A percentile compares a stretch with the other conserved stretches of the same genome.
These are phyloP conservation scores for Calonectris borealis DNA, from an alignment of 2,113 vertebrate species.

Conservation along the genomic window DNA sequence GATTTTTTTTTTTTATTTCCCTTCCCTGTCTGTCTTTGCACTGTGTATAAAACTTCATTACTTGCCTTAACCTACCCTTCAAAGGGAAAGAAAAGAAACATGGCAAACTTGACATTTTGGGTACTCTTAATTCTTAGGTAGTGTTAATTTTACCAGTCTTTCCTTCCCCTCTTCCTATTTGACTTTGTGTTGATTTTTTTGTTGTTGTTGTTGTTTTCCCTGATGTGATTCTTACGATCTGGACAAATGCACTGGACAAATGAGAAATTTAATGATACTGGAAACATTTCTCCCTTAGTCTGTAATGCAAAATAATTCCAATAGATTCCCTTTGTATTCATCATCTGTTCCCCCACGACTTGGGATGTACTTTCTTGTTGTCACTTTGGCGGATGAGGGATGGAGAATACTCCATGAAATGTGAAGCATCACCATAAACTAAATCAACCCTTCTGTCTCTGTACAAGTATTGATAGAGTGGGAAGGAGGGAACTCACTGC, in stretches of 20 bases:
- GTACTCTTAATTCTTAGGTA: background rate
- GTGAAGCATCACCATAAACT: background rate
- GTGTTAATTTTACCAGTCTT: background rate
- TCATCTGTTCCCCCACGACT: background rate
- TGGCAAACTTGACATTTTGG: background rate
- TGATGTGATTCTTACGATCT: background rate
- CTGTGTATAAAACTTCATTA: background rate
- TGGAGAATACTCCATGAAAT: background rate
- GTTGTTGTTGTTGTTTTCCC: background rate
- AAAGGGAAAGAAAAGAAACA: background rate
- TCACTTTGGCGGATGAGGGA: background rate
- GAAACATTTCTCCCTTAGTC: constrained; percentile 25
- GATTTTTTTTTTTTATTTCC: background rate
- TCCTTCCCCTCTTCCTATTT: background rate
- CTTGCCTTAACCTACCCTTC: background rate
- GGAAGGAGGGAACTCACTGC: background rate
- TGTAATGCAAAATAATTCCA: constrained; percentile 11
- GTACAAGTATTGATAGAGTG: background rate
- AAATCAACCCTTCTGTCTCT: background rate
- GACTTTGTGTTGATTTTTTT: background rate
- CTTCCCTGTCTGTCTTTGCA: background rate
- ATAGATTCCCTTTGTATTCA: background rate
- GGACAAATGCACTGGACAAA: constrained; percentile 26
- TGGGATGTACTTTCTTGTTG: background rate
- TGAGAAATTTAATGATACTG: constrained; percentile 50